phyloP scores from a whole-genome alignment of 2,888 invertebrate species.

The Julus scanicus region DNA sequence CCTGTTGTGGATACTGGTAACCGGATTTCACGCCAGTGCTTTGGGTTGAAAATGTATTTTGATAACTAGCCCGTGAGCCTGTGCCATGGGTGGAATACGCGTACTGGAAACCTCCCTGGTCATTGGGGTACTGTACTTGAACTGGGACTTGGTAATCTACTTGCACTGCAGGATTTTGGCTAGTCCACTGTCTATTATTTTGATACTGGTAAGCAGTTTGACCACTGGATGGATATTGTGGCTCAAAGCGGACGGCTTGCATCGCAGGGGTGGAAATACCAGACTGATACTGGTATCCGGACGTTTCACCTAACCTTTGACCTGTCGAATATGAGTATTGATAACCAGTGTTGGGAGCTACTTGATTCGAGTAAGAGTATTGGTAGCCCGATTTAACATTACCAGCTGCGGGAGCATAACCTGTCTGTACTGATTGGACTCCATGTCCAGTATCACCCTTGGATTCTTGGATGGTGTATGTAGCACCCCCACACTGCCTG shows the following conservation, averaged over 20 bases:
- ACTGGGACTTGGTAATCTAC: constrained; percentile 18
- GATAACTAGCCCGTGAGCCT: background rate
- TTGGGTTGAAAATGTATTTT: constrained; percentile 16
- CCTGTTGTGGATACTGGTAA: constrained; percentile 40
- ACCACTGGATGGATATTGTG: background rate
- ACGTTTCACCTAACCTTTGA: background rate
- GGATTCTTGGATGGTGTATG: background rate
- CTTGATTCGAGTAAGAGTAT: constrained; percentile 46
- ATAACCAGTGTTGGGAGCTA: background rate
- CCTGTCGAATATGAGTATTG: constrained; percentile 8
- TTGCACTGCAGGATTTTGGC: constrained; percentile 7
- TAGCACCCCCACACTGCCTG: background rate
- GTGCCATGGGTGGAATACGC: constrained; percentile 40
- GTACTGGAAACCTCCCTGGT: constrained; percentile 42
- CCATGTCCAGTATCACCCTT: background rate
- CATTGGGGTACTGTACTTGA: background rate
- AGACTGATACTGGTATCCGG: constrained; percentile 21
- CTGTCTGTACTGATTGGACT: background rate
- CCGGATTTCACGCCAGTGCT: constrained; percentile 21
- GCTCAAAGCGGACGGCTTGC: background rate
- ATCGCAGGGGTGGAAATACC: background rate
- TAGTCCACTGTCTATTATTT: background rate
- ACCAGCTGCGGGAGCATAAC: background rate
- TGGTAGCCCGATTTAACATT: constrained; percentile 50
- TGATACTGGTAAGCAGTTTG: background rate